These are phyloP conservation scores for Pyrocoelia pectoralis DNA, from an alignment of 2,888 invertebrate species.

Conservation along the genomic window DNA sequence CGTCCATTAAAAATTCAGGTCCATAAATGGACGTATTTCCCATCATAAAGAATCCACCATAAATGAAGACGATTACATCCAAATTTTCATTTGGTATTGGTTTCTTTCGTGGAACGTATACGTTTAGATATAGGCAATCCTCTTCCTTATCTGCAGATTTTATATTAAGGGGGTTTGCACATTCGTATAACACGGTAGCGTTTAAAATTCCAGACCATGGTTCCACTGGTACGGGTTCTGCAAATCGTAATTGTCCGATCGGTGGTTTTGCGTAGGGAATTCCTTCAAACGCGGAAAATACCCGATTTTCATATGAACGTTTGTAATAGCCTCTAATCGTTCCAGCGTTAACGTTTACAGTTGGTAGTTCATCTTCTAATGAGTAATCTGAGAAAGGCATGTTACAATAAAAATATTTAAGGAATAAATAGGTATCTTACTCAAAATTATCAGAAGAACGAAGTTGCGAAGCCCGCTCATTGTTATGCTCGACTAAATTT, in stretches of 20 bases:
- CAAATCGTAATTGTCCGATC: slow-evolving; percentile 13
- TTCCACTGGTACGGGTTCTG: neutral
- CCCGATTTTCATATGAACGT: slow-evolving; percentile 2
- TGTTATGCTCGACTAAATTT: too few relatives aligned
- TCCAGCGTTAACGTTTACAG: too few relatives aligned
- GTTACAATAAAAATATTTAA: too few relatives aligned
- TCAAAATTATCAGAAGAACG: too few relatives aligned
- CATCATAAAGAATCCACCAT: neutral
- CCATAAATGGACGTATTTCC: neutral
- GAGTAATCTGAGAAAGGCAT: too few relatives aligned
- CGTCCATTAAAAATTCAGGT: neutral
- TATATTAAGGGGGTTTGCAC: neutral
- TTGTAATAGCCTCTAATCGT: neutral
- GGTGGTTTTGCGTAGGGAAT: slow-evolving; percentile 22
- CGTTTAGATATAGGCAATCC: neutral
- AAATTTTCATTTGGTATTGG: neutral
- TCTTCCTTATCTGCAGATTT: neutral
- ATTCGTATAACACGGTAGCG: neutral
- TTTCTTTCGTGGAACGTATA: neutral
- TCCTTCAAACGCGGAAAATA: slow-evolving; percentile 19
- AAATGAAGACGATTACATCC: neutral
- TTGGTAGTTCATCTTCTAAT: too few relatives aligned
- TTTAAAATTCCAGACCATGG: neutral
- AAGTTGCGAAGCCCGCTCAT: too few relatives aligned
- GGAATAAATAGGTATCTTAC: too few relatives aligned